These are phyloP conservation scores for Noctilio leporinus DNA, from an alignment of 2,113 vertebrate species.

Conservation along the genomic window DNA sequence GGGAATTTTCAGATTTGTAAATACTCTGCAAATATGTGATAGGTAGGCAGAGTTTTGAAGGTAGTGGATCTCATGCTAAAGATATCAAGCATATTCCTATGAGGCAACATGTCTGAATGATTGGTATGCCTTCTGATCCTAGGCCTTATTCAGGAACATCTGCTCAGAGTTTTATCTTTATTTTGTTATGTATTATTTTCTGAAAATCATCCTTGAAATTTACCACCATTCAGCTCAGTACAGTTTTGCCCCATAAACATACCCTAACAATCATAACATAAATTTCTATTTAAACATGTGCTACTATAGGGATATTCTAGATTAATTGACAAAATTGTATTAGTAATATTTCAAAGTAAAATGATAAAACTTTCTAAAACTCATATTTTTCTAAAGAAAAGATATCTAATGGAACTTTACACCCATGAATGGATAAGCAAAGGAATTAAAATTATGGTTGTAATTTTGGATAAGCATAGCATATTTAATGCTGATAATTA, in stretches of 20 bases:
- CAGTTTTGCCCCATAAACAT: not conserved
- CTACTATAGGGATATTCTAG: not conserved
- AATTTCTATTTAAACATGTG: not conserved
- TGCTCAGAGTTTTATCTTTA: not conserved
- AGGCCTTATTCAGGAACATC: not conserved
- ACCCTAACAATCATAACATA: not conserved
- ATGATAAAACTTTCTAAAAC: not conserved
- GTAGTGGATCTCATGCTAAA: not conserved
- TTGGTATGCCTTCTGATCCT: not conserved
- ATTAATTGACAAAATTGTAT: not conserved
- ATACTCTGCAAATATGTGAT: not conserved
- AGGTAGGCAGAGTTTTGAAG: not conserved
- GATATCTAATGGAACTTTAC: not conserved
- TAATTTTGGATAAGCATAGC: not conserved
- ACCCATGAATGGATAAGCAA: not conserved
- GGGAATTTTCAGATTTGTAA: not conserved
- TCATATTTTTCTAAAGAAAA: not conserved
- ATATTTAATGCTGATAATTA: not conserved
- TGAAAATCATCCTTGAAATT: not conserved
- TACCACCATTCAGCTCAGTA: not conserved
- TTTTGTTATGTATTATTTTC: not conserved
- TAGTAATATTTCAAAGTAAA: not conserved
- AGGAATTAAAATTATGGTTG: not conserved
- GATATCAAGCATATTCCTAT: not conserved
- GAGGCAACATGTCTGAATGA: not conserved